Conservation (phyloP, 1,140 invertebrate genomes). For the Mizuhopecten yessoensis region DNA sequence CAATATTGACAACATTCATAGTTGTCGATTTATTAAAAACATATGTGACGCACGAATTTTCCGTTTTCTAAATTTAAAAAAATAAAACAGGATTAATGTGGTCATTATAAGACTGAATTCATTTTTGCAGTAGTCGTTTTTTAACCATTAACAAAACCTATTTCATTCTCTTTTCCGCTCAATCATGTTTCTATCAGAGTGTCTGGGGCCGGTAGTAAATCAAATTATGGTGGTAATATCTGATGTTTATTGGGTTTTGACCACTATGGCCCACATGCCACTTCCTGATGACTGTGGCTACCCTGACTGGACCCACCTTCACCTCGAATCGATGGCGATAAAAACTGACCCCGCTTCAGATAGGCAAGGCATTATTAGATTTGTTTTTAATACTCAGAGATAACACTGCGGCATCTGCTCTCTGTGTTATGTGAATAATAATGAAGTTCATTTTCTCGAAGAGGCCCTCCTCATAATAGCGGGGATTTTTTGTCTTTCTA, state of each 20-base stretch:
- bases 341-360: slow-evolving; percentile 44
- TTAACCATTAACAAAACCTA: too few species aligned
- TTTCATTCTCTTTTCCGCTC: background rate
- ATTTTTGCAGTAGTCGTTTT: too few species aligned
- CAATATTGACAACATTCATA: too few species aligned
- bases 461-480: background rate
- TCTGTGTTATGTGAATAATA: slow-evolving; percentile 45
- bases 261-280: background rate
- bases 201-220: background rate
- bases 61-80: too few species aligned
- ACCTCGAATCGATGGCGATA: background rate
- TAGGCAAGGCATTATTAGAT: slow-evolving; percentile 43
- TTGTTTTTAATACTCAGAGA: slow-evolving; percentile 35
- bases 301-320: background rate
- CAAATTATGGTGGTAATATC: background rate
- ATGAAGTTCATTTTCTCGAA: slow-evolving; percentile 33
- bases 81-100: too few species aligned
- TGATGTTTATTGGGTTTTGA: slow-evolving; percentile 16
- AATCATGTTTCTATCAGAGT: background rate
- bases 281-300: background rate
- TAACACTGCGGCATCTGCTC: slow-evolving; percentile 40
- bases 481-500: background rate
- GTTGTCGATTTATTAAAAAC: too few species aligned
- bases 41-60: too few species aligned
- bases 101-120: too few species aligned